These are phyloP conservation scores for Cephus spinipes DNA, from an alignment of 2,888 invertebrate species.

Conservation along the genomic window DNA sequence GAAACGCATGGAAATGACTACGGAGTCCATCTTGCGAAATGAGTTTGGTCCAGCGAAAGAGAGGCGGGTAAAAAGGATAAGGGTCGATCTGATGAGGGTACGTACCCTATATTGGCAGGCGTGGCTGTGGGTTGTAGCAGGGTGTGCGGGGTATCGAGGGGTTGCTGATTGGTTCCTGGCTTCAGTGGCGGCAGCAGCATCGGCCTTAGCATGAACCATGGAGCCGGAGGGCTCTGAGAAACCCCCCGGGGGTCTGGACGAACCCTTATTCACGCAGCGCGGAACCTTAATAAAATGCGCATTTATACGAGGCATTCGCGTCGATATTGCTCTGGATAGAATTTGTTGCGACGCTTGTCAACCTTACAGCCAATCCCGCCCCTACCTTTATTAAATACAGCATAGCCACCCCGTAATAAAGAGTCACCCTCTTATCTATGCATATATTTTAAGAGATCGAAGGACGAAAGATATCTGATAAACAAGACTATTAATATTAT, in stretches of 20 bases:
- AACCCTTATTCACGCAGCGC: conserved; percentile 42
- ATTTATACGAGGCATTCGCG: conserved; percentile 51
- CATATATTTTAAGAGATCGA: background rate
- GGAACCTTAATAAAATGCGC: conserved; percentile 61
- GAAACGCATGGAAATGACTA: conserved; percentile 29
- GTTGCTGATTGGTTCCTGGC: conserved; percentile 61
- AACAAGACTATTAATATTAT: background rate
- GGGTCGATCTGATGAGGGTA: conserved; percentile 58
- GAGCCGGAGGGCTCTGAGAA: conserved; percentile 40
- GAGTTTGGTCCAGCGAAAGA: conserved; percentile 50
- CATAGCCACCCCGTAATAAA: conserved; percentile 30
- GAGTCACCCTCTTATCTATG: conserved; percentile 13
- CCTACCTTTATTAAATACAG: conserved; percentile 38
- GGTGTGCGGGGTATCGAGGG: conserved; percentile 53
- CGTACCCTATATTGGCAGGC: conserved; percentile 65
- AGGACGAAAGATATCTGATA: background rate
- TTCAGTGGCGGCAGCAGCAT: conserved; percentile 4
- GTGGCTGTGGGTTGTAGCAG: conserved; percentile 58
- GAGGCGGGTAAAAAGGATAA: conserved; percentile 41
- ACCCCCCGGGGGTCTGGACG: conserved; percentile 38
- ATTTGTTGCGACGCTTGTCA: conserved; percentile 42
- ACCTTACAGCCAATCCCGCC: conserved; percentile 23
- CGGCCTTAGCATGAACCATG: conserved; percentile 28
- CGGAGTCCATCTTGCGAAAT: conserved; percentile 62
- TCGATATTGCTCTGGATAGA: conserved; percentile 43